Conservation (phyloP, 2,888 invertebrate species). For the Drosophila buzzatii region DNA sequence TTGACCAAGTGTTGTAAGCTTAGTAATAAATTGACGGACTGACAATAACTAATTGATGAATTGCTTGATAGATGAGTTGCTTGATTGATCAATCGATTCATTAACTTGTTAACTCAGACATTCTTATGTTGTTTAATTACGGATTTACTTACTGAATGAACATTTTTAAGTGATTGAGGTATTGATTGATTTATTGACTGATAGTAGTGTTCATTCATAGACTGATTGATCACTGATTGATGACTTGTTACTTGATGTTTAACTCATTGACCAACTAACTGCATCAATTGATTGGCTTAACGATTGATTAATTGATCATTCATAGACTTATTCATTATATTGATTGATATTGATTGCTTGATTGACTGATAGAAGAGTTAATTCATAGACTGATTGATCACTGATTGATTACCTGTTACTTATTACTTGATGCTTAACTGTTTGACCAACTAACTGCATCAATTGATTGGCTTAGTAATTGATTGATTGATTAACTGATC, state of each 20-base stretch:
- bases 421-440: neutral
- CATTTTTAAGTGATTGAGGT: neutral
- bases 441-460: neutral
- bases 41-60: neutral
- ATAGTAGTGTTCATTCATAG: neutral
- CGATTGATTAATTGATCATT: neutral
- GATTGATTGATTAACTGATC: neutral
- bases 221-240: neutral
- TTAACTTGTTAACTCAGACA: neutral
- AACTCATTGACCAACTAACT: neutral
- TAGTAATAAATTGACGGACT: too few relatives aligned
- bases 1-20: neutral
- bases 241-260: neutral
- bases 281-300: too few relatives aligned
- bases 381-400: neutral
- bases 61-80: neutral
- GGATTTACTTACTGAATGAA: neutral
- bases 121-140: neutral
- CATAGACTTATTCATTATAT: too few relatives aligned
- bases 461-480: neutral
- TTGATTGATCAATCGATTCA: neutral
- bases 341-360: neutral
- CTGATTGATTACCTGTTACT: neutral
- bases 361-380: neutral
- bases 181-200: neutral